These are phyloP conservation scores for Latrodectus elegans DNA, from an alignment of 2,888 invertebrate genomes.

Conservation along the genomic window DNA sequence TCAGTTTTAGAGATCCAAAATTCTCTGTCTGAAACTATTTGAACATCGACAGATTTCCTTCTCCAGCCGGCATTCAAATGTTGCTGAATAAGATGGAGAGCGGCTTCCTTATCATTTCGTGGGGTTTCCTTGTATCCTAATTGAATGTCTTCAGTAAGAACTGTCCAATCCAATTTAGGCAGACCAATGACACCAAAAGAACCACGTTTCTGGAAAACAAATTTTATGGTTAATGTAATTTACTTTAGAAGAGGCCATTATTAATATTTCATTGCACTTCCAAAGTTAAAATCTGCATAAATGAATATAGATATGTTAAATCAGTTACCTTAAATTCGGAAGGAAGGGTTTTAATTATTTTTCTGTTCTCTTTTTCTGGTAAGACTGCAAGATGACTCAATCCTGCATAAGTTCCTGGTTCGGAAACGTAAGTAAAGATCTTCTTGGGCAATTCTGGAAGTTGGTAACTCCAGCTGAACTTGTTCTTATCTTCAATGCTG, in stretches of 20 bases:
- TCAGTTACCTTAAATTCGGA: conserved; percentile 10
- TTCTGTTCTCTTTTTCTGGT: background rate
- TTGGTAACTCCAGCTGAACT: conserved; percentile 5
- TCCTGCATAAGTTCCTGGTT: conserved; percentile 40
- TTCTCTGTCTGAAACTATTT: background rate
- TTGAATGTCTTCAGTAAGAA: conserved; percentile 27
- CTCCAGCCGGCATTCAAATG: conserved; percentile 53
- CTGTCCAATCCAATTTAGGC: background rate
- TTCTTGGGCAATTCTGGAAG: conserved; percentile 21
- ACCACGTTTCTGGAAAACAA: conserved; percentile 7
- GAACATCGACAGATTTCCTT: conserved; percentile 9
- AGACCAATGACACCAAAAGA: background rate
- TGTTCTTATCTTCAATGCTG: background rate
- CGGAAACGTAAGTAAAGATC: background rate
- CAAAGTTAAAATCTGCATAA: no score
- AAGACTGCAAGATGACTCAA: background rate
- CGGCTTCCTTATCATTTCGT: background rate
- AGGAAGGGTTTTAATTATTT: conserved; percentile 25
- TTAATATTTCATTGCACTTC: no score
- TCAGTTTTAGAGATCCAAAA: conserved; percentile 18
- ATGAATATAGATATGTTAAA: no score
- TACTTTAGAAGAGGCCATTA: no score
- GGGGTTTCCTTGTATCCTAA: background rate
- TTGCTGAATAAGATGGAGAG: background rate
- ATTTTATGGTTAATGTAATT: no score